Conservation (phyloP, 1,140 invertebrate genomes). For the Neodiprion fabricii region DNA sequence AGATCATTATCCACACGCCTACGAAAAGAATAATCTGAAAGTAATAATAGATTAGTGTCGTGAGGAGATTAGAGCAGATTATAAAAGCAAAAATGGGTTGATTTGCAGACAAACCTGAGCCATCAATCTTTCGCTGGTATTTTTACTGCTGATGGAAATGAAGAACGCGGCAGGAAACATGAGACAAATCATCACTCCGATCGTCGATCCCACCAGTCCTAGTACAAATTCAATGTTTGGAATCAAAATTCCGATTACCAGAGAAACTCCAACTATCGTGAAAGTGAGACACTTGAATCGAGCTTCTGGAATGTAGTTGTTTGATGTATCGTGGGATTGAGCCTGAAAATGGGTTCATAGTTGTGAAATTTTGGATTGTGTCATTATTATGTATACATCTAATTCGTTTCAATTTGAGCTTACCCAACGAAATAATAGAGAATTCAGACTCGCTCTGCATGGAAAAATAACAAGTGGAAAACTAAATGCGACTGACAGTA, state of each 20-base stretch:
- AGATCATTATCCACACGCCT: conserved; percentile 81
- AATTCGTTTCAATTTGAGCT: conserved; percentile 32
- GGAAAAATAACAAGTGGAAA: conserved; percentile 98
- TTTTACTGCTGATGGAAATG: conserved; percentile 73
- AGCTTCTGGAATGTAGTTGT: conserved; percentile 76
- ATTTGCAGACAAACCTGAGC: conserved; percentile 65
- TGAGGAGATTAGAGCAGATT: conserved; percentile 11
- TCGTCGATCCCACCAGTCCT: conserved; percentile 91
- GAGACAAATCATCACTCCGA: conserved; percentile 92
- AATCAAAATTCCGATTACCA: conserved; percentile 78
- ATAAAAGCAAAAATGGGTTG: conserved; percentile 20
- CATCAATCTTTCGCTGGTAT: conserved; percentile 75
- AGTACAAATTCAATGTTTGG: conserved; percentile 93
- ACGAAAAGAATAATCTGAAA: conserved; percentile 75
- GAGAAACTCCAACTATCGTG: conserved; percentile 75
- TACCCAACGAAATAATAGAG: conserved; percentile 87
- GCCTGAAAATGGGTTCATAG: conserved; percentile 43
- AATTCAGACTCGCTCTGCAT: conserved; percentile 92
- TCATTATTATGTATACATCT: background rate
- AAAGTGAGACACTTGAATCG: conserved; percentile 83
- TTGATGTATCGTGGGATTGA: conserved; percentile 62
- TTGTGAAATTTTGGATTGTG: conserved; percentile 14
- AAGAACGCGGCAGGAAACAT: conserved; percentile 87
- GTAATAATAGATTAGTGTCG: conserved; percentile 27
- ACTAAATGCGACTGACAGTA: conserved; percentile 92